Base-by-base conservation (phyloP, 2,113 vertebrate genomes). In the Melanerpes formicivorus region DNA sequence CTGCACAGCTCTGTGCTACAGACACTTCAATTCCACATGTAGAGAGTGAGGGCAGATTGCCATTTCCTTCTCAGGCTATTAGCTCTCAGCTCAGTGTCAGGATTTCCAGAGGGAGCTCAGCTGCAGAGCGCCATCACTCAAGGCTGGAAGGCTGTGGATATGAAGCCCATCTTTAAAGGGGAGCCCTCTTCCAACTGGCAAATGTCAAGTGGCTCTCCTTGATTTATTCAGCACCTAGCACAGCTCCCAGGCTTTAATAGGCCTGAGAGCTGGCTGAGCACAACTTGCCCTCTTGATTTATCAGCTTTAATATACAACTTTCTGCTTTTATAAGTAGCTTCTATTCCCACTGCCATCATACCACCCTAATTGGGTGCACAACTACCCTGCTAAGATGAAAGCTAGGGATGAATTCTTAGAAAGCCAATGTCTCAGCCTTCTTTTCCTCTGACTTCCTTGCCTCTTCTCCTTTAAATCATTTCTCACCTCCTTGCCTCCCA, bases 11-110 rank as follows among this genome's bases (percentile, higher is more conserved):
- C 95, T 21, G 10, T 94, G 93, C 84, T 95, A 84, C 62, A 96
- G 94, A 97, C 95, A 96, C 93, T 97, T 97, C 96, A 96, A 96
- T 97, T 97, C 95, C 88, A 92, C 84, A 64, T 94, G 88, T 96
- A 94, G 37, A 10, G 94, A 95, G 95, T 97, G 96, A 87, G 63
- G 85, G 62, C 91, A 97, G 93, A 96, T 96, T 96, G 96, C 96
- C 88, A 96, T 96, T 97, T 96, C 88, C 89, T 95, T 87, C 93
- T 86, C n/a, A 93, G 97, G 94, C 95, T 96, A 97, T 97, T 95
- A 97, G 96, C 93, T 89, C 91, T 95, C 94, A 93, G 90, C 75
- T 77, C 52, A 60, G 37, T 63, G 66, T 92, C 88, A 90, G 95
- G 87, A 95, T 93, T 94, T 96, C 95, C 65, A 95, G 64, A 90